Conservation (phyloP, 2,888 invertebrate genomes). For the Microplitis deprimator region DNA sequence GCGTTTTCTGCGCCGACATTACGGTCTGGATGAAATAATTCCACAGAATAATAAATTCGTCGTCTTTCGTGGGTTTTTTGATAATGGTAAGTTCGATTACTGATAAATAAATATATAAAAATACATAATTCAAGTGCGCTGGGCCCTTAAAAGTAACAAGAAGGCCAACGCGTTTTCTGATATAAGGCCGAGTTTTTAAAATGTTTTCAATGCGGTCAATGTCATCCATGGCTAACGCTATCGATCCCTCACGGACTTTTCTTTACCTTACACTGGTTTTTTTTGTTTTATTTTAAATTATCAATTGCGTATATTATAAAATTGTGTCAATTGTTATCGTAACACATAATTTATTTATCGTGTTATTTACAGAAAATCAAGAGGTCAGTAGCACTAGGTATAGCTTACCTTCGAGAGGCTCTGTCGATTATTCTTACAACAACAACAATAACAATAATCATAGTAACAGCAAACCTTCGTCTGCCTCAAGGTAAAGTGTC, state of each 20-base stretch:
- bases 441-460: slow-evolving; percentile 49
- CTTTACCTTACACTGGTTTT: background rate
- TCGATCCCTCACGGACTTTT: slow-evolving; percentile 45
- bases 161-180: slow-evolving; percentile 51
- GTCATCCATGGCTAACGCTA: slow-evolving; percentile 44
- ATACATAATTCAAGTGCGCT: background rate
- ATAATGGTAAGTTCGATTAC: slow-evolving; percentile 60
- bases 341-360: background rate
- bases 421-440: slow-evolving; percentile 51
- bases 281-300: slow-evolving; percentile 12
- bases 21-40: slow-evolving; percentile 77
- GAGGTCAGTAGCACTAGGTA: slow-evolving; percentile 58
- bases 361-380: slow-evolving; percentile 55
- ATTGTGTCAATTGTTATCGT: background rate
- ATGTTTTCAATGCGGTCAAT: slow-evolving; percentile 60
- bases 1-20: slow-evolving; percentile 88
- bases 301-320: background rate
- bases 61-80: slow-evolving; percentile 87
- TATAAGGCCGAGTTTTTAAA: slow-evolving; percentile 46
- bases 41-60: slow-evolving; percentile 92
- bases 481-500: slow-evolving; percentile 32
- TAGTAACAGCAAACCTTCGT: slow-evolving; percentile 46
- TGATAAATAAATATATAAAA: background rate
- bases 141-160: slow-evolving; percentile 46
- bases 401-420: slow-evolving; percentile 54